phyloP scores from a whole-genome alignment of 2,797 vertebrate genomes.

The Cossypha polioptera region DNA sequence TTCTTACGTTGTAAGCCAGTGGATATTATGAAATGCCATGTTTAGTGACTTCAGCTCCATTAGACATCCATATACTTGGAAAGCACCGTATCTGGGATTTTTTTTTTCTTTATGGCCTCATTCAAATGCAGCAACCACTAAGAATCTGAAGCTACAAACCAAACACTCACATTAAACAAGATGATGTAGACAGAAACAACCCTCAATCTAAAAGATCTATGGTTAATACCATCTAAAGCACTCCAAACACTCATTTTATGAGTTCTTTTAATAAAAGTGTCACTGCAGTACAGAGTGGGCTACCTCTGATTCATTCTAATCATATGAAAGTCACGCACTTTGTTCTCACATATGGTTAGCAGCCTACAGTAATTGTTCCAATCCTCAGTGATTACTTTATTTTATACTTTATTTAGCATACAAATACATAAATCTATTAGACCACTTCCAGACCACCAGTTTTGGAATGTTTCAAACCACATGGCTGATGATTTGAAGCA shows the following conservation, averaged over 20 bases:
- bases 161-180: background rate
- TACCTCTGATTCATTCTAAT: constrained; percentile 47
- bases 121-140: background rate
- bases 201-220: background rate
- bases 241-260: background rate
- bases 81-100: background rate
- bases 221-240: background rate
- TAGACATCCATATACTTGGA: background rate
- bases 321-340: constrained; percentile 41
- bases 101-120: background rate
- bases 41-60: background rate
- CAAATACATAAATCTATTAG: background rate
- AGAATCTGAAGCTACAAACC: background rate
- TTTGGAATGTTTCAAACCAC: background rate
- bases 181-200: background rate
- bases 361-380: constrained; percentile 32
- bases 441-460: background rate
- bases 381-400: background rate
- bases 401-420: constrained; percentile 17
- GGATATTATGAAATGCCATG: background rate
- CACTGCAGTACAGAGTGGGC: constrained; percentile 6
- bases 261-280: background rate
- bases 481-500: background rate
- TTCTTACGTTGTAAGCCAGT: background rate
- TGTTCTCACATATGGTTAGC: constrained; percentile 42